Percentiles rank a stretch among this genome's conserved stretches.
Conservation (phyloP, 2,888 invertebrate species). For the Leptinotarsa juncta region DNA sequence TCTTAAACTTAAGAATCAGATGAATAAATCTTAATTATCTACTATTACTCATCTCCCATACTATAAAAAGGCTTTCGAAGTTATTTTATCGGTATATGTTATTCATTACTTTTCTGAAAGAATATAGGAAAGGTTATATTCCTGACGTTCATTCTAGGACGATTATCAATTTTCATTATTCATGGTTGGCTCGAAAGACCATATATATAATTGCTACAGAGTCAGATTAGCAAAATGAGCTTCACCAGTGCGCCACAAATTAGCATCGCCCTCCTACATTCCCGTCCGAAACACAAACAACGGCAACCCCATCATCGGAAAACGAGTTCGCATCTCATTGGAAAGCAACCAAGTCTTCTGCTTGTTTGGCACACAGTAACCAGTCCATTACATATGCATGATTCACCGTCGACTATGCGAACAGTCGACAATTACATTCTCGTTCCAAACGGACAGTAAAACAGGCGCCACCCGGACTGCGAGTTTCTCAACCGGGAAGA, state of each 20-base stretch:
- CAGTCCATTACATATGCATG: conserved; percentile 34
- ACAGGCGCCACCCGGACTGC: conserved; percentile 32
- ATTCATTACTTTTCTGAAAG: too few relatives aligned
- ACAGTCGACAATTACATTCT: conserved; percentile 34
- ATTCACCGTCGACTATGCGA: conserved; percentile 30
- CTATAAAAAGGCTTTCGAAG: too few relatives aligned
- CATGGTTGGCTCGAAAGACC: neutral
- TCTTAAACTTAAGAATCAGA: too few relatives aligned
- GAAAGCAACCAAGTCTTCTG: conserved; percentile 26
- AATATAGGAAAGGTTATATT: too few relatives aligned
- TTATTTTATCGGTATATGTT: too few relatives aligned
- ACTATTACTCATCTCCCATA: too few relatives aligned
- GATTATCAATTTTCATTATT: too few relatives aligned
- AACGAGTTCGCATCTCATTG: conserved; percentile 5
- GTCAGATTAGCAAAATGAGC: neutral
- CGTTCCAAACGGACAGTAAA: conserved; percentile 31
- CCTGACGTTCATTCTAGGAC: too few relatives aligned
- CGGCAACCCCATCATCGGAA: neutral
- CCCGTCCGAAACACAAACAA: neutral
- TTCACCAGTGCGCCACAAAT: neutral
- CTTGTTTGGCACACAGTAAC: conserved; percentile 34
- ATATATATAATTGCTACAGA: neutral
- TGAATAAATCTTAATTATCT: too few relatives aligned
- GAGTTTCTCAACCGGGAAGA: conserved; percentile 4
- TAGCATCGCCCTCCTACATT: neutral